Evolutionary conservation across 64 coral and sea anemone species (phyloP), one percentile per base, ranked within the genome.

Genomic region (Astreopora myriophthalma): DNA sequence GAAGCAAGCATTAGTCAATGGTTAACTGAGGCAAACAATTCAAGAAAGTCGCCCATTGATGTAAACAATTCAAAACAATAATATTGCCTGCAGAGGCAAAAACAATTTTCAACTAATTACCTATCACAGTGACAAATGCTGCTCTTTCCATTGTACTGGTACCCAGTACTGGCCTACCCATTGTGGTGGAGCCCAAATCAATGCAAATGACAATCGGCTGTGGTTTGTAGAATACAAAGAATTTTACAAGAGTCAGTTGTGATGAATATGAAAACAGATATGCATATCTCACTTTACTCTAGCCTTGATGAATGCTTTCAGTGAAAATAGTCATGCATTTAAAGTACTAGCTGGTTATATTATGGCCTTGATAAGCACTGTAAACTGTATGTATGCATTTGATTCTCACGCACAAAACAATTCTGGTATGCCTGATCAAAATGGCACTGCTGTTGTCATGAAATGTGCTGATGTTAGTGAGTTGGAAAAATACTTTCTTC

Each of bases 241-340:
- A 46, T 46, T 46, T 46, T 46, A 46, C 42, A 11, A 46, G 42
- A 46, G 42, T 46, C 42, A 46, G 11, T 46, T 46, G 42, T 6
- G 42, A 46, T 46, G 42, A 46, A 46, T 46, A 46, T 46, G 71
- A 89, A 89, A 89, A 89, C 12, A 49, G 76, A 29, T 71, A 17
- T 89, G 71, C 70, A 75, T 89, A 89, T 32, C 37, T 89, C 29
- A 76, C 71, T 89, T 89, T 76, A 26, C 86, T 61, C 76, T 71
- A 52, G 71, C 71, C 24, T 89, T 76, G 86, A 89, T 89, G 86
- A 75, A 89, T 76, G 71, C 87, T 89, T 78, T 89, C 73, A 78
- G 7, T 63, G 55, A 65, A 27, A 73, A 89, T 89, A 63, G 33
- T 64, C 78, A 76, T 89, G 87, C 57, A 89, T 88, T 75, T 88